phyloP scores from a whole-genome alignment of 2,113 vertebrate species.

The Amia ocellicauda region DNA sequence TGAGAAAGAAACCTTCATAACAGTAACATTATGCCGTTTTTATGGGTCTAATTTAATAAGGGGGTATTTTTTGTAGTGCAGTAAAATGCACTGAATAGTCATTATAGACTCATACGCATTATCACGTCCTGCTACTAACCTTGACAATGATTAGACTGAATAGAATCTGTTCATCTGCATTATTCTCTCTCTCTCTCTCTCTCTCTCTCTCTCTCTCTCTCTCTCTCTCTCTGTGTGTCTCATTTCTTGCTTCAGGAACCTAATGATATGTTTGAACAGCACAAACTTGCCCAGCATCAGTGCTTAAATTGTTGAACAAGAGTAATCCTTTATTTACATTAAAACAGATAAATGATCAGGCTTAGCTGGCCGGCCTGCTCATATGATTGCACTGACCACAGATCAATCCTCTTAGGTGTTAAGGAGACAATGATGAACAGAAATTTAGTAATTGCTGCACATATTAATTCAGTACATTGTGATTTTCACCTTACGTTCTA shows the following conservation, averaged over 20 bases:
- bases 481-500: too few species aligned
- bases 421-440: background rate
- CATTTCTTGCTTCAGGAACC: background rate
- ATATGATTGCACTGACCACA: background rate
- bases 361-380: background rate
- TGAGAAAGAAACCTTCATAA: too few species aligned
- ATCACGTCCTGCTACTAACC: too few species aligned
- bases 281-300: background rate
- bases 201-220: slow-evolving; percentile 6
- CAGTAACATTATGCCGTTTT: too few species aligned
- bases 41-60: too few species aligned
- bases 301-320: background rate
- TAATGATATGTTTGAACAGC: background rate
- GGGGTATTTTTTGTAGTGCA: too few species aligned
- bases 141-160: background rate
- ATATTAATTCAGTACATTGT: background rate
- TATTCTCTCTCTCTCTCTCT: background rate
- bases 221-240: slow-evolving; percentile 7
- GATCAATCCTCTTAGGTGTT: background rate
- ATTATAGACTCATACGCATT: too few species aligned
- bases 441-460: background rate
- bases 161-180: background rate
- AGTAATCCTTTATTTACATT: slow-evolving; percentile 1
- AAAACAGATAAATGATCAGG: background rate
- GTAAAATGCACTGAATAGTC: too few species aligned